Base-by-base conservation (phyloP, 2,113 vertebrate genomes). In the Kryptolebias marmoratus region DNA sequence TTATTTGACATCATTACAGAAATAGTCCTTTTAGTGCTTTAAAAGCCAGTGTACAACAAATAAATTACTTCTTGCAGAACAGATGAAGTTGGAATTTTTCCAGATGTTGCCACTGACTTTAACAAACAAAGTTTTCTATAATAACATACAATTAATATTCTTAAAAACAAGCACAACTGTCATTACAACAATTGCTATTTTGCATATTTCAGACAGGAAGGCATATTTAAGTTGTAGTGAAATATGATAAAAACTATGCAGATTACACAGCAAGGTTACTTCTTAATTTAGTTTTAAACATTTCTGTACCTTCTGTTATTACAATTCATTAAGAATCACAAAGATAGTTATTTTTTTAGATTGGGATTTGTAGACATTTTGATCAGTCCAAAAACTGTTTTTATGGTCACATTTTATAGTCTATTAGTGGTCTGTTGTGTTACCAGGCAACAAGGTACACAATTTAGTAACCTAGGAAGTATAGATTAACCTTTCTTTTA, bases 401-500 rank as follows among this genome's bases (percentile, higher is more conserved):
- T 47, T 8, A 30, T 14, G 15, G 22, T 1, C 47, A 50, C n/a
- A 5, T 64, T 64, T 50, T 13, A 50, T 14, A 52, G 31, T 5
- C 13, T 64, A 32, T 11, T 39, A 42, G 2, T n/a, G 9, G 54
- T 63, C 52, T 63, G 11, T 54, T 48, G 15, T 1, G 28, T 69
- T 73, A 47, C 67, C 36, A 5, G 8, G 69, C 22, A 73, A 61
- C 30, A 3, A 32, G 9, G 30, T 14, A 27, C 30, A 75, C 27
- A 27, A 9, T 52, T 52, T 52, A n/a, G 49, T 63, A 31, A 66
- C 5, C 28, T 42, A 53, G 65, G 22, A 50, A 67, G 53, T 65
- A 36, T 4, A n/a, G 42, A 48, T 71, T 42, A 73, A 52, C 53
- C 9, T 14, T 63, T 50, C 31, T 62, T 31, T 60, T 59, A 50